These are phyloP conservation scores for Lasioglossum morio DNA, from an alignment of 2,888 invertebrate genomes.

Conservation along the genomic window DNA sequence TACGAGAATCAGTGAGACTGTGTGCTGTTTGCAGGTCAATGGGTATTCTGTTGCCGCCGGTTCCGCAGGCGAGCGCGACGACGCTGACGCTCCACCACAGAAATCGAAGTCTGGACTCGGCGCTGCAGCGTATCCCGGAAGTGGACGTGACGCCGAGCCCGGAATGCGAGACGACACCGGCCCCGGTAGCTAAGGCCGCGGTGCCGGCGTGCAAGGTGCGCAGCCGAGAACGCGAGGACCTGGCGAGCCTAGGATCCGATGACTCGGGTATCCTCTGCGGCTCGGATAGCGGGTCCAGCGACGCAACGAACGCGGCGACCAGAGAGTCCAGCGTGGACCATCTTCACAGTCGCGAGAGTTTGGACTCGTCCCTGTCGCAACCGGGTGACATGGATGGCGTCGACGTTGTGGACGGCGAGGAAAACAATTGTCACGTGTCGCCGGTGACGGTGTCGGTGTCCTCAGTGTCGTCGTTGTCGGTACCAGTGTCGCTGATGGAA, in stretches of 20 bases:
- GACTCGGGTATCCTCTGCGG: constrained; percentile 92
- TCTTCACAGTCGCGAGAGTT: constrained; percentile 90
- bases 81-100: constrained; percentile 88
- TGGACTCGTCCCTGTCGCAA: constrained; percentile 89
- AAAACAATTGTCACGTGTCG: constrained; percentile 59
- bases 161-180: constrained; percentile 86
- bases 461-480: constrained; percentile 44
- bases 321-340: constrained; percentile 86
- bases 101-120: constrained; percentile 95
- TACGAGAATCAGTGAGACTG: constrained; percentile 26
- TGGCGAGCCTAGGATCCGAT: constrained; percentile 90
- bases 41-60: constrained; percentile 88
- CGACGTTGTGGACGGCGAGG: constrained; percentile 82
- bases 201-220: constrained; percentile 80
- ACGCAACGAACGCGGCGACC: constrained; percentile 83
- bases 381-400: constrained; percentile 82
- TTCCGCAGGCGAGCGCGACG: constrained; percentile 86
- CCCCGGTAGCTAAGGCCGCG: constrained; percentile 77
- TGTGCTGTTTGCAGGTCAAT: constrained; percentile 86
- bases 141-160: constrained; percentile 90
- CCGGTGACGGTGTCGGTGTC: constrained; percentile 5
- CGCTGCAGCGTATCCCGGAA: constrained; percentile 95
- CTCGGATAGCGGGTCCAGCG: constrained; percentile 86
- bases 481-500: constrained; percentile 75
- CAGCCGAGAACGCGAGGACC: constrained; percentile 86